Base-by-base conservation (phyloP, 2,888 invertebrate species). In the Cetonia aurata region DNA sequence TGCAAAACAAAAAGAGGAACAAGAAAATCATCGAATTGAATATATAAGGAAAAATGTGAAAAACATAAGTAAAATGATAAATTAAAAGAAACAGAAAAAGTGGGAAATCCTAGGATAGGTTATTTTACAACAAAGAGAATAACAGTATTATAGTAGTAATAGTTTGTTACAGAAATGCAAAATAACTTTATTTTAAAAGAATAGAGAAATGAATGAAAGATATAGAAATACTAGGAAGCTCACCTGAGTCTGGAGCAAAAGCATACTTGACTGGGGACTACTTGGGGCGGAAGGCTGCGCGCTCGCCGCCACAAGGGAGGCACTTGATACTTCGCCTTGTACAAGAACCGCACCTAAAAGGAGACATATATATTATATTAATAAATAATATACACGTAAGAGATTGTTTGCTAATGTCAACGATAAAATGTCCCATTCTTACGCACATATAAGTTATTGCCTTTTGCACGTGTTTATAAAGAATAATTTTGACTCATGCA, bases 171-270 rank as follows among this genome's bases (percentile, higher is more conserved):
- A 25, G 25, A 1, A 25, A 25, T 25, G 25, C 25, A 25, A 25
- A 25, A 4, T 25, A 25, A 25, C 25, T 25, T n/a, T 3, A 25
- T 25, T 25, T 25, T 4, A 25, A 25, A 3, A 25, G 4, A 25
- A 25, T 1, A 25, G 25, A 25, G 25, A 25, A 25, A 25, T 25
- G 25, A 25, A 4, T 1, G 25, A 25, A 25, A 25, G 25, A 25
- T 3, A 25, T 4, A 25, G 25, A 25, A 1, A 25, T 25, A 25
- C 25, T 44, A 3, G 6, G 6, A 33, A 56, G 71, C 89, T 89
- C 85, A 95, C 95, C 90, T 94, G 95, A 87, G 95, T 93, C 88
- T 95, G 95, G 89, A 95, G 90, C 86, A 95, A 93, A 89, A 95
- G 94, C 95, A 95, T 95, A 90, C 94, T 95, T 93, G 95, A 88